Percentiles rank a stretch among this genome's conserved stretches.
Evolutionary conservation across 2,888 invertebrate genomes (phyloP).

Genomic region (Zygaena filipendulae): DNA sequence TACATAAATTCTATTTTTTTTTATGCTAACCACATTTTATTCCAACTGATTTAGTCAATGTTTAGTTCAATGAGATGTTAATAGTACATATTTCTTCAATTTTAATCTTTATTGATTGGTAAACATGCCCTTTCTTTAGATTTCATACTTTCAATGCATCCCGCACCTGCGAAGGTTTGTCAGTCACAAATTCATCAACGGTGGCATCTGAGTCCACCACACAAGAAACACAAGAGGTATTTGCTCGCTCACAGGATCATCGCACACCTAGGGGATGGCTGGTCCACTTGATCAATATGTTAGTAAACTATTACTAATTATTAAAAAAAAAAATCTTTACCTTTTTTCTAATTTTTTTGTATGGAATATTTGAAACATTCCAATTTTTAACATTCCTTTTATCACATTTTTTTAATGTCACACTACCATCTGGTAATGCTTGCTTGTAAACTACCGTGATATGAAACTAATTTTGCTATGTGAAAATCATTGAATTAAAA

Average conservation of each 20-base stretch:
- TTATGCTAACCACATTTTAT: neutral
- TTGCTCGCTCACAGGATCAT: slow-evolving; percentile 81
- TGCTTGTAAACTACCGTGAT: too few relatives aligned
- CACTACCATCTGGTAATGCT: too few relatives aligned
- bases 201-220: slow-evolving; percentile 63
- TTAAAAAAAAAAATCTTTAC: neutral
- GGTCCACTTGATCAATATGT: slow-evolving; percentile 93
- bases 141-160: slow-evolving; percentile 89
- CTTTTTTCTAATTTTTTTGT: slow-evolving; percentile 6
- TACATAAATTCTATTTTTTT: too few relatives aligned
- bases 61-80: too few relatives aligned
- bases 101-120: too few relatives aligned
- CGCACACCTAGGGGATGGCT: slow-evolving; percentile 94
- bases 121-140: too few relatives aligned
- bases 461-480: too few relatives aligned
- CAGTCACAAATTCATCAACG: slow-evolving; percentile 29
- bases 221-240: slow-evolving; percentile 46
- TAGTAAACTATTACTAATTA: slow-evolving; percentile 24
- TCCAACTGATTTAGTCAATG: too few relatives aligned
- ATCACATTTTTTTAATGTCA: too few relatives aligned
- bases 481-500: too few relatives aligned
- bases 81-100: too few relatives aligned
- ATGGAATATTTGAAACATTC: too few relatives aligned
- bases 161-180: slow-evolving; percentile 75
- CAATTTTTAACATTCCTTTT: slow-evolving; percentile 1